A percentile compares a stretch with the other conserved stretches of the same genome.
These are phyloP conservation scores for Eupithecia insigniata DNA, from an alignment of 2,888 invertebrate genomes.

Conservation along the genomic window DNA sequence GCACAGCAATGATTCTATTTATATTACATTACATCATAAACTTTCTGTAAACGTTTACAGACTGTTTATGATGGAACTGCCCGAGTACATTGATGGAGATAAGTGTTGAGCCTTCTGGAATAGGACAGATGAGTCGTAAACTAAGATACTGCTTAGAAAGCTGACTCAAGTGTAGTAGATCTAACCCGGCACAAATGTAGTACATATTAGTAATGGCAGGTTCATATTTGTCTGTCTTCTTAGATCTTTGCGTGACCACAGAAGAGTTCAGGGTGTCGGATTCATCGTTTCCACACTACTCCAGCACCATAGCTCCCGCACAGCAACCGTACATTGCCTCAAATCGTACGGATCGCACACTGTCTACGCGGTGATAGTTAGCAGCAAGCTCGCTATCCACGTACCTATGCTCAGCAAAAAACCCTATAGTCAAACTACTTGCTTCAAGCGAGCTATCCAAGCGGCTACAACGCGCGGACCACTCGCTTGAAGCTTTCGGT, in stretches of 20 bases:
- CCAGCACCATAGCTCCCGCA: background rate
- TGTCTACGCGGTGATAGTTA: background rate
- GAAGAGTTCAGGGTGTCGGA: background rate
- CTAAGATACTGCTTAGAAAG: background rate
- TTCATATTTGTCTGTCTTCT: background rate
- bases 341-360: too few relatives aligned
- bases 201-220: background rate
- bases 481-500: too few relatives aligned
- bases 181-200: background rate
- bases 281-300: background rate
- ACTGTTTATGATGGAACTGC: too few relatives aligned
- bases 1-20: constrained; percentile 2
- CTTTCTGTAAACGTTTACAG: background rate
- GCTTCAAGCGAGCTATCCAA: background rate
- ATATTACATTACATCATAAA: background rate
- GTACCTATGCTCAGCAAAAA: background rate
- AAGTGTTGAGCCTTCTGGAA: background rate
- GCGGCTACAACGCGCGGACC: background rate
- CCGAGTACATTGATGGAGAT: background rate
- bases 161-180: background rate
- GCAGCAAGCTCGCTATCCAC: too few relatives aligned
- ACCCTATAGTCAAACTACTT: background rate
- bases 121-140: background rate
- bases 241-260: background rate
- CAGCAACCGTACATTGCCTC: too few relatives aligned